These are phyloP conservation scores for Drosophila incognita DNA, from an alignment of 2,888 invertebrate genomes.

Conservation along the genomic window DNA sequence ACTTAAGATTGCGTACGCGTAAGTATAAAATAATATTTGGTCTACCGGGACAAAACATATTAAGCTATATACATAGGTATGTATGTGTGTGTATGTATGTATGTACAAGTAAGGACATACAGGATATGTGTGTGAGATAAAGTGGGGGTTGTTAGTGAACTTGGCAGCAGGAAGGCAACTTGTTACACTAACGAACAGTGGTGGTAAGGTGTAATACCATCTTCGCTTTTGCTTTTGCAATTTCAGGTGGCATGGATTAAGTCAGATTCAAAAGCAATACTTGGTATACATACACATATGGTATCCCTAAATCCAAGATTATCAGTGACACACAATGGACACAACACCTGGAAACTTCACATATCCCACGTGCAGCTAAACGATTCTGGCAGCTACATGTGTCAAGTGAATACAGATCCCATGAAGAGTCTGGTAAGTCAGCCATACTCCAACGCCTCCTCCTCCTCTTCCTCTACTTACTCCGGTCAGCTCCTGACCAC, in stretches of 20 bases:
- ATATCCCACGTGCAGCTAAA: slow-evolving; percentile 95
- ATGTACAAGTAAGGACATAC: slow-evolving; percentile 2
- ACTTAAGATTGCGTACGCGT: slow-evolving; percentile 12
- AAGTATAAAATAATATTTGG: slow-evolving; percentile 23
- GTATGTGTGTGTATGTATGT: not conserved
- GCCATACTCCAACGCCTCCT: slow-evolving; percentile 1
- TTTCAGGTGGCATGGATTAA: slow-evolving; percentile 96
- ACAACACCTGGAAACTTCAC: slow-evolving; percentile 96
- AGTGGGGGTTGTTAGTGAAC: slow-evolving; percentile 7
- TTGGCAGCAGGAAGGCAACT: slow-evolving; percentile 19
- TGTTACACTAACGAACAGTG: slow-evolving; percentile 24
- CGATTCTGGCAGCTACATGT: slow-evolving; percentile 97
- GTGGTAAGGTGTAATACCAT: slow-evolving; percentile 20
- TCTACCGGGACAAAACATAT: slow-evolving; percentile 2
- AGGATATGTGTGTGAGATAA: not conserved
- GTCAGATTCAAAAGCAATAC: slow-evolving; percentile 94
- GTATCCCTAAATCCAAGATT: slow-evolving; percentile 94
- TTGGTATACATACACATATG: slow-evolving; percentile 95
- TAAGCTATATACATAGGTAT: not conserved
- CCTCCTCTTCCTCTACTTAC: not conserved
- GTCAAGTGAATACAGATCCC: slow-evolving; percentile 96
- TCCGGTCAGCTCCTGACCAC: not conserved
- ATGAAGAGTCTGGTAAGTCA: slow-evolving; percentile 92
- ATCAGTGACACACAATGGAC: slow-evolving; percentile 95
- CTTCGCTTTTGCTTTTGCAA: slow-evolving; percentile 58